Conservation (phyloP, 92 coral and sea anemone genomes). For the Diadumene lineata region DNA sequence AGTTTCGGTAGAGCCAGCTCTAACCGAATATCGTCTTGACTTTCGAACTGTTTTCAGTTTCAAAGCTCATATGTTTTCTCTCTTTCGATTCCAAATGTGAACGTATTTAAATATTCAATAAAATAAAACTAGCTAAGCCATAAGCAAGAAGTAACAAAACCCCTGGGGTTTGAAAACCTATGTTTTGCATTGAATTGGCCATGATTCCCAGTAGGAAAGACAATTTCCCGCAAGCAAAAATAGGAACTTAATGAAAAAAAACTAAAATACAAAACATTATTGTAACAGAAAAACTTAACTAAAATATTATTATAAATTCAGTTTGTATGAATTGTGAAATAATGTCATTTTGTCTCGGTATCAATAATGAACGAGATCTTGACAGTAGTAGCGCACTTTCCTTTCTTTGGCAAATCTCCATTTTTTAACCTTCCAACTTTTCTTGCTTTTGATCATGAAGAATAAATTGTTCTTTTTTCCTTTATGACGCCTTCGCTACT, state of each 20-base stretch:
- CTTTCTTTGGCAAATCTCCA: neutral
- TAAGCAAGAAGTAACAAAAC: neutral
- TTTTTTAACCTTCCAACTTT: neutral
- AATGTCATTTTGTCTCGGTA: neutral
- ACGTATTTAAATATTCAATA: neutral
- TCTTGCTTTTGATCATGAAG: too few relatives aligned
- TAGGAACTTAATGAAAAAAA: neutral
- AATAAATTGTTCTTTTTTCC: too few relatives aligned
- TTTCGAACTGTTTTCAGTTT: neutral
- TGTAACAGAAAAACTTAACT: neutral
- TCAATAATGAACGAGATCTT: neutral
- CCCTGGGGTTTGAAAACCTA: neutral
- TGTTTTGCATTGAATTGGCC: neutral
- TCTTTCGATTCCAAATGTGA: neutral
- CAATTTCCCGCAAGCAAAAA: neutral
- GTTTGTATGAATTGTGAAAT: neutral
- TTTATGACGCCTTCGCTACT: too few relatives aligned
- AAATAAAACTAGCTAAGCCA: neutral
- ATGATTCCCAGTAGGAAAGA: neutral
- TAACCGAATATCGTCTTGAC: too few relatives aligned
- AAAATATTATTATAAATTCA: too few relatives aligned
- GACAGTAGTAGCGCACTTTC: neutral
- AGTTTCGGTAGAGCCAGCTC: too few relatives aligned
- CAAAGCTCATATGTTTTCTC: neutral
- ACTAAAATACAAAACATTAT: neutral